Evolutionary conservation across 2,888 invertebrate genomes (phyloP).

Genomic region (Trissolcus brochymenae): DNA sequence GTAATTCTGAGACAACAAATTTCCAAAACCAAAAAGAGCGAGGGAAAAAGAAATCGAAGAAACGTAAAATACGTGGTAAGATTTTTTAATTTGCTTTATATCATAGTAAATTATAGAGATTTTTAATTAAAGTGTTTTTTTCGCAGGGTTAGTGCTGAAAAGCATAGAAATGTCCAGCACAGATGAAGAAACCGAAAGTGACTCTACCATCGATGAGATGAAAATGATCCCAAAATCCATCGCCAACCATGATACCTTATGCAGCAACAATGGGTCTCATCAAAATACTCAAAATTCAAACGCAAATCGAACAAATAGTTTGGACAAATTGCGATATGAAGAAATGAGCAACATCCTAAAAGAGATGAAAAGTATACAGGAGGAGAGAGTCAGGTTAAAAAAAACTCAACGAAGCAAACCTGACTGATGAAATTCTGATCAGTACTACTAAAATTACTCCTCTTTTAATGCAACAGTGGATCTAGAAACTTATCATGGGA

Average conservation of each 20-base stretch:
- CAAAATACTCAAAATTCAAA: neutral
- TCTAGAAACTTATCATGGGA: too few relatives aligned
- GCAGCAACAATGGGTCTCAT: neutral
- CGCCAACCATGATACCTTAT: neutral
- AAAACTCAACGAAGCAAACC: neutral
- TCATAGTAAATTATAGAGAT: neutral
- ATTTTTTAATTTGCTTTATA: neutral
- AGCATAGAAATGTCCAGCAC: conserved; percentile 21
- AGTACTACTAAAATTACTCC: too few relatives aligned
- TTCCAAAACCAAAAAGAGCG: neutral
- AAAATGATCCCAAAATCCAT: neutral
- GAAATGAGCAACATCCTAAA: conserved; percentile 9
- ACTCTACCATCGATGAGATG: neutral
- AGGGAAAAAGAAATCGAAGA: neutral
- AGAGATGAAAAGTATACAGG: conserved; percentile 7
- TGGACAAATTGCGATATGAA: neutral
- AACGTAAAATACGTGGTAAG: neutral
- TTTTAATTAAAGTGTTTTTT: neutral
- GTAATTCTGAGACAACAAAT: neutral
- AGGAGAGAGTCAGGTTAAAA: neutral
- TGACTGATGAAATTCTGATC: neutral
- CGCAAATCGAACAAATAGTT: neutral
- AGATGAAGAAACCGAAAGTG: neutral
- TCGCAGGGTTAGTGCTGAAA: conserved; percentile 11
- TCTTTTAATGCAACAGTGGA: too few relatives aligned